Percentiles rank a stretch among this genome's conserved stretches.
Evolutionary conservation across 2,113 vertebrate genomes (phyloP).

Genomic region (Gnathonemus longibarbis): DNA sequence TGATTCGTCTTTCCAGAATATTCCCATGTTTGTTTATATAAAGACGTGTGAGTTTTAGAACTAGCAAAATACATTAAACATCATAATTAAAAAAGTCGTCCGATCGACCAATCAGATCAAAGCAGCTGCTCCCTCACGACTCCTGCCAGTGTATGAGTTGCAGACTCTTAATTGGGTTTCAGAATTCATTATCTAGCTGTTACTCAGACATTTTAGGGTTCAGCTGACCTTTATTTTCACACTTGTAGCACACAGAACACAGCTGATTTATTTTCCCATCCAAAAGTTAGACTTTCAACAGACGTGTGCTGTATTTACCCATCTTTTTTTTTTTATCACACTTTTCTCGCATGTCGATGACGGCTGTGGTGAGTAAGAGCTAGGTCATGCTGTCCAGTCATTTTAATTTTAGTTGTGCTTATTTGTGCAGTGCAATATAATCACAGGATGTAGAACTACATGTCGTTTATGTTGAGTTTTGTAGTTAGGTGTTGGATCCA

Average conservation of each 20-base stretch:
- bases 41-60: background rate
- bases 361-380: slow-evolving; percentile 12
- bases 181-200: background rate
- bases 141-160: background rate
- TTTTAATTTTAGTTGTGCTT: slow-evolving; percentile 5
- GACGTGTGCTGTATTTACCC: background rate
- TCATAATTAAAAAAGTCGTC: background rate
- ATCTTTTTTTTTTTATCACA: background rate
- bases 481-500: background rate
- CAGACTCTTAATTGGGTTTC: background rate
- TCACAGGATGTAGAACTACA: background rate
- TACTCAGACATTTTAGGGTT: background rate
- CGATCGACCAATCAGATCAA: background rate
- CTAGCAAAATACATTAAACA: background rate
- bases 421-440: background rate
- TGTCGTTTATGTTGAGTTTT: background rate
- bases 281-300: background rate
- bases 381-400: background rate
- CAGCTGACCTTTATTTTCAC: background rate
- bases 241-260: background rate
- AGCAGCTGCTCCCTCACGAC: background rate
- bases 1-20: background rate
- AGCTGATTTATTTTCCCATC: background rate
- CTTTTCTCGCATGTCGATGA: background rate
- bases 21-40: background rate